A percentile compares a stretch with the other conserved stretches of the same genome.
These are phyloP conservation scores for Notoglanidium macrostoma DNA, from an alignment of 2,797 vertebrate genomes.

Conservation along the genomic window DNA sequence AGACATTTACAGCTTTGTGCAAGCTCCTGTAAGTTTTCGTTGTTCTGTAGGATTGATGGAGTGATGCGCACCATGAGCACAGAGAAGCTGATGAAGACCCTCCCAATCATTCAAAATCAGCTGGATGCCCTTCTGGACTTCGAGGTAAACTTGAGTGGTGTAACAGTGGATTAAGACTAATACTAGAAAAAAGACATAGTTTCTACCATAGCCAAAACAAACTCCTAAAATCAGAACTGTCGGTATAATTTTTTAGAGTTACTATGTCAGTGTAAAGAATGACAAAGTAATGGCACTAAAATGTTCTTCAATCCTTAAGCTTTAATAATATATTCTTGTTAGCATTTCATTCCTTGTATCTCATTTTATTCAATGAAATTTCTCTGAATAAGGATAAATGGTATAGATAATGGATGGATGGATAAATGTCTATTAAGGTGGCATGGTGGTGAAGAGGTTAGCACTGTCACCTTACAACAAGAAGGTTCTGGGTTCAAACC, in stretches of 20 bases:
- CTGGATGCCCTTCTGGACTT: constrained; percentile 94
- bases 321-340: neutral
- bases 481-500: too few relatives aligned
- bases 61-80: constrained; percentile 95
- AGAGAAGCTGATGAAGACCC: constrained; percentile 91
- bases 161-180: neutral
- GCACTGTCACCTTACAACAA: too few relatives aligned
- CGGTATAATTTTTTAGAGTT: neutral
- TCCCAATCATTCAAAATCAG: constrained; percentile 93
- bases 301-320: neutral
- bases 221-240: neutral
- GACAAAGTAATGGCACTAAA: neutral
- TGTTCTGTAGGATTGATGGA: constrained; percentile 79
- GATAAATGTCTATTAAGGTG: too few relatives aligned
- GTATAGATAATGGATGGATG: too few relatives aligned
- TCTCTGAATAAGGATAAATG: neutral
- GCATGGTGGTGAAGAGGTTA: too few relatives aligned
- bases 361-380: neutral
- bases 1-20: neutral
- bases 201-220: neutral
- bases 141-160: constrained; percentile 75
- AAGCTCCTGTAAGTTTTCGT: constrained; percentile 20
- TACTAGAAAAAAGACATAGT: neutral
- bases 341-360: neutral
- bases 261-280: neutral